These are phyloP conservation scores for Propithecus coquereli DNA, from an alignment of 2,113 vertebrate genomes.

Conservation along the genomic window DNA sequence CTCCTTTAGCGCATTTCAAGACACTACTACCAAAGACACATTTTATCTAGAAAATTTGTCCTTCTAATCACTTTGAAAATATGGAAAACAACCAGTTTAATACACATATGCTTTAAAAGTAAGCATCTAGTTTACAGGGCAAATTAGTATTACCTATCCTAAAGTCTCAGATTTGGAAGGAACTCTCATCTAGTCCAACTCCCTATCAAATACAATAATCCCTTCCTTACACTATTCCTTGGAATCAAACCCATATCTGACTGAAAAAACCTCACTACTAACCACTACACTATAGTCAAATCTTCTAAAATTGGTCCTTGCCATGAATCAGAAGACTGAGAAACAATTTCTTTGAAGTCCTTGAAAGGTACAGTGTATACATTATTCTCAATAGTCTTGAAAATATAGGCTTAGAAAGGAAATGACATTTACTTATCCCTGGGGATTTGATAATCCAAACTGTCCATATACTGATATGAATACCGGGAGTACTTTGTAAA, in stretches of 20 bases:
- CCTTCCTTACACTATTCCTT: background rate
- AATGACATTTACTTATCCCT: background rate
- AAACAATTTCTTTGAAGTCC: background rate
- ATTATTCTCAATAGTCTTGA: background rate
- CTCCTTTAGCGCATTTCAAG: slow-evolving; percentile 10
- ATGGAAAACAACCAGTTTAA: background rate
- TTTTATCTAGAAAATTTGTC: slow-evolving; percentile 16
- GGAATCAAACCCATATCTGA: background rate
- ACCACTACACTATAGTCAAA: background rate
- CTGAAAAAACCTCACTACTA: background rate
- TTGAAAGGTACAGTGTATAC: background rate
- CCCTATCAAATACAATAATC: background rate
- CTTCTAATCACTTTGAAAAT: slow-evolving; percentile 31
- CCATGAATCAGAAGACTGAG: background rate
- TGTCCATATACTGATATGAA: background rate
- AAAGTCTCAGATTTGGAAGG: background rate
- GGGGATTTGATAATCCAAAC: background rate
- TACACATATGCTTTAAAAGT: background rate
- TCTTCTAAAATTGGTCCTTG: background rate
- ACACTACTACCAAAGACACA: background rate
- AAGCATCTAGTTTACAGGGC: background rate
- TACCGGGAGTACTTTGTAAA: background rate
- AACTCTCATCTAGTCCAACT: background rate
- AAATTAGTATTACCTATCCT: background rate
- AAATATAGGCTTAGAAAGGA: background rate